phyloP scores from a whole-genome alignment of 2,888 invertebrate species.

The Rhingia rostrata region DNA sequence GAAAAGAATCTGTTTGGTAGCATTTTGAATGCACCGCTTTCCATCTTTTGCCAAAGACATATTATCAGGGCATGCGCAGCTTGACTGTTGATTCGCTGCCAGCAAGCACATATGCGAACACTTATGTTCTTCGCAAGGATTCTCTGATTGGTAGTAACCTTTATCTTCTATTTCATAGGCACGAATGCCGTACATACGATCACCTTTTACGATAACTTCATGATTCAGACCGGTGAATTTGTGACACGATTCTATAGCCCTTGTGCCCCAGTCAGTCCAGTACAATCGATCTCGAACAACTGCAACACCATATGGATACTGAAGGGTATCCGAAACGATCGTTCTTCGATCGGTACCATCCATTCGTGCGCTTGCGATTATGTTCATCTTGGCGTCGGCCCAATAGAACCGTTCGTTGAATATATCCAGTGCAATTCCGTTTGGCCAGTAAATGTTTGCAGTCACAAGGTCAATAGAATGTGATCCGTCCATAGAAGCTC shows the following conservation, averaged over 20 bases:
- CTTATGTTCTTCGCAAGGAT: constrained; percentile 86
- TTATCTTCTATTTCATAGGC: constrained; percentile 88
- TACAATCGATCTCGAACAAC: constrained; percentile 94
- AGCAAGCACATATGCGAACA: constrained; percentile 92
- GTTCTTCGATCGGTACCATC: constrained; percentile 87
- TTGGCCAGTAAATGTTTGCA: constrained; percentile 89
- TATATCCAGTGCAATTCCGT: constrained; percentile 92
- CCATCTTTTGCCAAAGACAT: constrained; percentile 85
- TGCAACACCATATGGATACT: constrained; percentile 92
- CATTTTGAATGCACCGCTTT: constrained; percentile 85
- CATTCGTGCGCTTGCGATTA: constrained; percentile 86
- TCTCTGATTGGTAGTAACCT: constrained; percentile 77
- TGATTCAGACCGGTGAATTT: constrained; percentile 89
- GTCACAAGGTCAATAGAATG: constrained; percentile 86
- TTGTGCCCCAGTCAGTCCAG: constrained; percentile 94
- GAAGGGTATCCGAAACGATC: constrained; percentile 85
- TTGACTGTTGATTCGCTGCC: constrained; percentile 84
- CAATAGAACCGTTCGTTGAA: constrained; percentile 92
- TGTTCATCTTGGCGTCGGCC: constrained; percentile 90
- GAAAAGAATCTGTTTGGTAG: constrained; percentile 79
- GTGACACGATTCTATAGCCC: constrained; percentile 89
- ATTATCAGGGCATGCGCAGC: constrained; percentile 91
- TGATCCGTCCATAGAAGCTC: constrained; percentile 93
- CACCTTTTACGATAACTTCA: constrained; percentile 84
- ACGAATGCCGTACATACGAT: constrained; percentile 85